Evolutionary conservation across 2,113 vertebrate genomes (phyloP).

Genomic region (Tringa solitaria): DNA sequence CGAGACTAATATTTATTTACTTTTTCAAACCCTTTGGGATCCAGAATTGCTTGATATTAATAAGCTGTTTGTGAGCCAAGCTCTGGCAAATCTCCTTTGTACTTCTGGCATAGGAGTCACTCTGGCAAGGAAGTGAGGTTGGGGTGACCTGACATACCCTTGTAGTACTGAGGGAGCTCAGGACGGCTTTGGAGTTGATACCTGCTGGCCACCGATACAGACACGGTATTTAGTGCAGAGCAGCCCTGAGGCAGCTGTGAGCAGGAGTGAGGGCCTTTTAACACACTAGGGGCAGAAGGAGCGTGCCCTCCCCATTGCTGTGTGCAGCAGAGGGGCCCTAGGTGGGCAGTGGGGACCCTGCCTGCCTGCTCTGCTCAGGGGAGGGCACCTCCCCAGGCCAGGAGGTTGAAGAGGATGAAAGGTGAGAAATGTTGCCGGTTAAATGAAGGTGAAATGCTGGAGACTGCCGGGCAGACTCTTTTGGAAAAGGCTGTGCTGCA

Average conservation of each 20-base stretch:
- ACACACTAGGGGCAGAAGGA: neutral
- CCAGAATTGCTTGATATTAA: neutral
- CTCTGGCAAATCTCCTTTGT: neutral
- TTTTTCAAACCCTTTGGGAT: neutral
- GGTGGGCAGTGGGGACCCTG: neutral
- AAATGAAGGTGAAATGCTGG: neutral
- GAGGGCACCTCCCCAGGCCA: neutral
- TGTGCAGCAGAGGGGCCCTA: fast-evolving
- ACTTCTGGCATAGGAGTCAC: neutral
- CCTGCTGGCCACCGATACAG: neutral
- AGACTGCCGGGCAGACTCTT: neutral
- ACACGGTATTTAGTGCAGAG: neutral
- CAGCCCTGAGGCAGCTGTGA: neutral
- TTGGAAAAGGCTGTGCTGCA: neutral
- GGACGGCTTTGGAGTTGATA: neutral
- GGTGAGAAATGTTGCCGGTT: neutral
- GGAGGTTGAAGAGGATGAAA: neutral
- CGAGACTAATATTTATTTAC: neutral
- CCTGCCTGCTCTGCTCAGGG: neutral
- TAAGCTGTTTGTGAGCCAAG: neutral
- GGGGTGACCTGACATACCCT: neutral
- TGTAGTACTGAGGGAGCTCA: neutral
- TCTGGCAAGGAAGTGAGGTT: neutral
- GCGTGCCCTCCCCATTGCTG: neutral
- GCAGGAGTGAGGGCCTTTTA: neutral